Evolutionary conservation across 1,140 invertebrate genomes (phyloP).

Genomic region (Bradysia coprophila): DNA sequence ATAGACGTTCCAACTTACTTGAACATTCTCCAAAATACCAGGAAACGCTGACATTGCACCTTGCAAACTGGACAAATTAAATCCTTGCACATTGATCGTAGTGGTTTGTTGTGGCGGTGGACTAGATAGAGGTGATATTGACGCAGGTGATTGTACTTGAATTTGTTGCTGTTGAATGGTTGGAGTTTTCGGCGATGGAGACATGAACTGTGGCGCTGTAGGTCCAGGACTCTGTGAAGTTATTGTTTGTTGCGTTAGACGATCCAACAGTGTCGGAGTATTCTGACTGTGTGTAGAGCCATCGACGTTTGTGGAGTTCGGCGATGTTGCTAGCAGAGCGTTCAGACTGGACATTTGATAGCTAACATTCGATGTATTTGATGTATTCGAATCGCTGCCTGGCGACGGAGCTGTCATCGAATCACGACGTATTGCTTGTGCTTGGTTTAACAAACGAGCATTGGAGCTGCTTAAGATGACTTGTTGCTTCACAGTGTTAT

Average conservation of each 20-base stretch:
- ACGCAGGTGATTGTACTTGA: conserved; percentile 18
- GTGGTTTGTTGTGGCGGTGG: conserved; percentile 26
- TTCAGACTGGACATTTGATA: background rate
- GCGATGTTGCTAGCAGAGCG: background rate
- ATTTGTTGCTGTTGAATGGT: conserved; percentile 7
- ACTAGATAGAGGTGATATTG: conserved; percentile 33
- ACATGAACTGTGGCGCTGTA: conserved; percentile 8
- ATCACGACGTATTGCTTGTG: conserved; percentile 11
- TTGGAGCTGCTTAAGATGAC: conserved; percentile 11
- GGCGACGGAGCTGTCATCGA: conserved; percentile 21
- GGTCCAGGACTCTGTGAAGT: background rate
- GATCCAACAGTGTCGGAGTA: background rate
- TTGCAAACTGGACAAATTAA: conserved; percentile 57
- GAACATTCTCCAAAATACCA: conserved; percentile 60
- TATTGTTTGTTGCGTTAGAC: background rate
- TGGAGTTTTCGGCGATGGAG: conserved; percentile 12
- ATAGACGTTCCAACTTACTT: conserved; percentile 23
- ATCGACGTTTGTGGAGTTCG: background rate
- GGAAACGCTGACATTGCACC: conserved; percentile 42
- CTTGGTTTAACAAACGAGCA: conserved; percentile 4
- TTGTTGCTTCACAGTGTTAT: conserved; percentile 5
- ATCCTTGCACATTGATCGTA: conserved; percentile 44
- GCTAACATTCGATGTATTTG: conserved; percentile 3
- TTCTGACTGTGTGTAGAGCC: background rate
- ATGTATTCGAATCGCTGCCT: conserved; percentile 22